These are phyloP conservation scores for Achatina immaculata DNA, from an alignment of 1,140 invertebrate genomes.

Conservation along the genomic window DNA sequence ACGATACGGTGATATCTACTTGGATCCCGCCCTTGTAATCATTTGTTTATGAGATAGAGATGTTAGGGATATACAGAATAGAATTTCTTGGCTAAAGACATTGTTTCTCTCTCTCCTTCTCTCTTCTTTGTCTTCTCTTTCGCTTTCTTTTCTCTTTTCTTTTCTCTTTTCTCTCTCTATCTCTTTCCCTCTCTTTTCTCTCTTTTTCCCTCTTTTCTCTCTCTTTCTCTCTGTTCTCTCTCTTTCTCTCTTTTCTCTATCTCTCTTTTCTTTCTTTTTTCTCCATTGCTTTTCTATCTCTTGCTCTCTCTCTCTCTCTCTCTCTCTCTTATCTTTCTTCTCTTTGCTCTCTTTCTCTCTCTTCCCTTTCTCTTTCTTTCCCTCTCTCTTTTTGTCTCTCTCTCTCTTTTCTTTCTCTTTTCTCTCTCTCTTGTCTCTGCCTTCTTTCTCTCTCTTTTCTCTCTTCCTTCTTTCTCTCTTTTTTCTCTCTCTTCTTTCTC, in stretches of 20 bases:
- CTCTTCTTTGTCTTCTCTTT: neutral
- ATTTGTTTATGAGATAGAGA: neutral
- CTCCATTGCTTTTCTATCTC: neutral
- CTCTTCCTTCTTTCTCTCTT: neutral
- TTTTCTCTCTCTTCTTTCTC: slow-evolving; percentile 5
- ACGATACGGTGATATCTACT: neutral
- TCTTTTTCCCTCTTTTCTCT: neutral
- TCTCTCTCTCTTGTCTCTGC: neutral
- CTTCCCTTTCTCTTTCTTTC: slow-evolving; percentile 16
- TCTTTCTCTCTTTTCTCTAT: neutral
- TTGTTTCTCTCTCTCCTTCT: neutral
- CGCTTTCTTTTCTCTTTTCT: neutral
- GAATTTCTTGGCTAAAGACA: neutral
- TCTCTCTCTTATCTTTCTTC: neutral
- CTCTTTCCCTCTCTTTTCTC: neutral
- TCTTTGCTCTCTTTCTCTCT: neutral
- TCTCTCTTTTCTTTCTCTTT: slow-evolving; percentile 8
- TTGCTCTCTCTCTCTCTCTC: slow-evolving; percentile 14
- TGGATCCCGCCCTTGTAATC: neutral
- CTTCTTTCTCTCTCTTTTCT: slow-evolving; percentile 11
- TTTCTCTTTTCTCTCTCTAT: neutral
- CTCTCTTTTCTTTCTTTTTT: neutral
- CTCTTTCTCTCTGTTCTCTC: neutral
- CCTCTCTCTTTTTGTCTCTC: neutral
- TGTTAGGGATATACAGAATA: neutral